A percentile compares a stretch with the other conserved stretches of the same genome.
Conservation (phyloP, 2,888 invertebrate species). For the Sinodicranocentrus sp. region DNA sequence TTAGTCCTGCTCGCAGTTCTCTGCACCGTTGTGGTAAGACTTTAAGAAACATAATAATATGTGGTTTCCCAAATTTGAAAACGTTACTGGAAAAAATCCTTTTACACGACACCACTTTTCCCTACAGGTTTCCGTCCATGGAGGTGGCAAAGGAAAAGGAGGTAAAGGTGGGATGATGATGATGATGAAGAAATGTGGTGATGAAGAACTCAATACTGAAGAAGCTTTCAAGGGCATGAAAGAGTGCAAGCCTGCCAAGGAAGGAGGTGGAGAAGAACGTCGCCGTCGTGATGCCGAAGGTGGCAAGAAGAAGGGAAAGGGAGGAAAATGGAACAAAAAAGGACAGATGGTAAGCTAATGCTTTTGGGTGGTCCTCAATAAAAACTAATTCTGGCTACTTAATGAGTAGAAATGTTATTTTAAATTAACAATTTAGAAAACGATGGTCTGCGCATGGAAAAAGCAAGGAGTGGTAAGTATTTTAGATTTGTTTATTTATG, state of each 20-base stretch:
- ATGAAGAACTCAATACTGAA: slow-evolving; percentile 56
- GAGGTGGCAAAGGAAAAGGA: no score
- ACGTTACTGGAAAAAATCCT: background rate
- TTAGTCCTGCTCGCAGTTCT: background rate
- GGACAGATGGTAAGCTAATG: slow-evolving; percentile 9
- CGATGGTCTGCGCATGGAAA: slow-evolving; percentile 42
- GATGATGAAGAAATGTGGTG: slow-evolving; percentile 58
- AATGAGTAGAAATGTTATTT: background rate
- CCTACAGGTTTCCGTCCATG: background rate
- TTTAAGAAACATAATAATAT: background rate
- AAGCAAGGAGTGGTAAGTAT: slow-evolving; percentile 49
- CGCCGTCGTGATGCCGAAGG: slow-evolving; percentile 32
- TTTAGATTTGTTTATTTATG: background rate
- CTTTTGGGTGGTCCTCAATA: background rate
- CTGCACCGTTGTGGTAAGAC: background rate
- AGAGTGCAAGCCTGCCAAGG: slow-evolving; percentile 48
- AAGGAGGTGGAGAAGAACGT: slow-evolving; percentile 4
- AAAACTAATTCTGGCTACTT: no score
- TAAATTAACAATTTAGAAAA: slow-evolving; percentile 1
- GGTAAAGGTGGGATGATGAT: slow-evolving; percentile 40
- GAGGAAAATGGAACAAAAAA: background rate
- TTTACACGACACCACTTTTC: background rate
- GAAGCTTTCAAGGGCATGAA: slow-evolving; percentile 41
- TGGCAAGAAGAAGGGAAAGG: slow-evolving; percentile 2
- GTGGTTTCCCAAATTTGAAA: no score